These are phyloP conservation scores for Ctenopoma multispine DNA, from an alignment of 2,797 vertebrate species.

Conservation along the genomic window DNA sequence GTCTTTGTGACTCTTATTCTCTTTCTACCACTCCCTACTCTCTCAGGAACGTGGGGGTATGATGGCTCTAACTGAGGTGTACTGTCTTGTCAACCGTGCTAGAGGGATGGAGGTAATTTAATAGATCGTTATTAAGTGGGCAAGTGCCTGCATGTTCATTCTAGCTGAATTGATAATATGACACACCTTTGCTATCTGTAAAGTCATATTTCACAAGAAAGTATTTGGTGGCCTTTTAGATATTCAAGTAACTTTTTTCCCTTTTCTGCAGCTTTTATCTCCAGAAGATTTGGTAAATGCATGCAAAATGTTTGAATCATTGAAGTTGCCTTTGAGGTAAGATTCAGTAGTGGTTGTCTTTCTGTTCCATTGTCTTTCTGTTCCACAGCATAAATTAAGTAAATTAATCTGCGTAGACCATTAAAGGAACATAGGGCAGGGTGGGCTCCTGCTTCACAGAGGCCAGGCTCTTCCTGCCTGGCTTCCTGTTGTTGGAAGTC, in stretches of 20 bases:
- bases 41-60: conserved; percentile 95
- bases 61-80: conserved; percentile 98
- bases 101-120: conserved; percentile 94
- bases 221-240: not conserved
- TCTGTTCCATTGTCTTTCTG: too few relatives aligned
- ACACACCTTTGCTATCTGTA: not conserved
- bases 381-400: not conserved
- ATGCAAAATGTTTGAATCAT: conserved; percentile 94
- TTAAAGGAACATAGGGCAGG: conserved; percentile 43
- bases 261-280: conserved; percentile 88
- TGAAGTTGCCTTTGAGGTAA: conserved; percentile 95
- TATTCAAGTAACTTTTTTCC: conserved; percentile 6
- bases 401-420: conserved; percentile 21
- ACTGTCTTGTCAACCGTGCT: conserved; percentile 96
- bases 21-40: not conserved
- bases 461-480: conserved; percentile 82
- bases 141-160: not conserved
- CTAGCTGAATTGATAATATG: not conserved
- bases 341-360: conserved; percentile 42
- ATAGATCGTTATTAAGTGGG: not conserved
- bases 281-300: conserved; percentile 97
- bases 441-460: conserved; percentile 60
- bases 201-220: not conserved
- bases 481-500: conserved; percentile 85
- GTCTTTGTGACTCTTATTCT: not conserved